Percentiles rank a stretch among this genome's conserved stretches.
phyloP scores from a whole-genome alignment of 2,797 vertebrate genomes.

The Potorous gilbertii region DNA sequence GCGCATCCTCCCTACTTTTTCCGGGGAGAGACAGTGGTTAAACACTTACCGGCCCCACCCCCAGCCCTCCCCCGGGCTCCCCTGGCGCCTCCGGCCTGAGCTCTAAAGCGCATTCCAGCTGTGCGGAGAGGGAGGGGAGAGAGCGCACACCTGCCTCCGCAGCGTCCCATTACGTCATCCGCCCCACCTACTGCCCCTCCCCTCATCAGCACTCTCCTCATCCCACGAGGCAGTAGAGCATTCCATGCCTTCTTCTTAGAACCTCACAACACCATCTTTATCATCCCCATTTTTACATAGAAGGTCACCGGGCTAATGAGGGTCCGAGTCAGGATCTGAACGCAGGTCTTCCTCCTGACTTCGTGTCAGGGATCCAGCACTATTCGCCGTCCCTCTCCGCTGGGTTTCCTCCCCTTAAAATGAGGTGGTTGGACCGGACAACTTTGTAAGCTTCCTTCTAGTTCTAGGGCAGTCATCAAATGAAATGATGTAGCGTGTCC shows the following conservation, averaged over 20 bases:
- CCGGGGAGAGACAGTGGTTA: background rate
- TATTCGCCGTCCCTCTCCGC: background rate
- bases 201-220: no score
- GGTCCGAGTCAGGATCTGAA: background rate
- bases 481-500: background rate
- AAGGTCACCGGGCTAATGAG: background rate
- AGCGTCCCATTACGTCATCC: background rate
- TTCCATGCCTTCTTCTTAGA: background rate
- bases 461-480: background rate
- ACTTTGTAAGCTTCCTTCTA: background rate
- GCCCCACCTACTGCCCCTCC: background rate
- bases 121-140: background rate
- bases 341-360: background rate
- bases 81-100: no score
- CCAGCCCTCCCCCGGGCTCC: background rate
- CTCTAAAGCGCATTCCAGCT: background rate
- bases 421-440: background rate
- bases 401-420: background rate
- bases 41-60: background rate
- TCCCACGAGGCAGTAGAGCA: background rate
- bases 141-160: background rate
- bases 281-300: background rate
- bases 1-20: background rate
- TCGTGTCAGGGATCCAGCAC: background rate
- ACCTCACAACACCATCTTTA: background rate